Evolutionary conservation across 2,797 vertebrate species (phyloP).

Genomic region (Gymnopithys bicolor): DNA sequence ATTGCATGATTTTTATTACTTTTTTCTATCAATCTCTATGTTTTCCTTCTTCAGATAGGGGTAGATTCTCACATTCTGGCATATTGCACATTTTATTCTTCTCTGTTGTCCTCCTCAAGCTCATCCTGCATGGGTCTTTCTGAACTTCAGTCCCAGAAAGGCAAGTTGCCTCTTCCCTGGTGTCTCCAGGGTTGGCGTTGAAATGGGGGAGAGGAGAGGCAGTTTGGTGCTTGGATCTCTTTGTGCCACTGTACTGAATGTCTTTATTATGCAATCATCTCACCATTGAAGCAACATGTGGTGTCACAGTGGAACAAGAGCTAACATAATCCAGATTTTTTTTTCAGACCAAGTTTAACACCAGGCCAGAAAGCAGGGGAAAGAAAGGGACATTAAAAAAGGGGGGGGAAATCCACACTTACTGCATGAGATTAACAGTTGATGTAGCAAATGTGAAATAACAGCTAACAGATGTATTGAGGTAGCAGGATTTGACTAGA

Average conservation of each 20-base stretch:
- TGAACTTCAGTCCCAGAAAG: neutral
- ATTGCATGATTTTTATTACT: neutral
- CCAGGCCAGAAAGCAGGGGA: neutral
- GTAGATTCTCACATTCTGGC: neutral
- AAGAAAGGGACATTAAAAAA: neutral
- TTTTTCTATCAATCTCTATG: neutral
- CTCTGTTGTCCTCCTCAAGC: neutral
- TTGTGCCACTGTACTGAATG: neutral
- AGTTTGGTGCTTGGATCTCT: neutral
- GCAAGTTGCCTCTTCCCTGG: neutral
- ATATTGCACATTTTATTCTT: neutral
- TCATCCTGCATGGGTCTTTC: neutral
- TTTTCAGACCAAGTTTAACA: slow-evolving; percentile 29
- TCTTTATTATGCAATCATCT: slow-evolving; percentile 21
- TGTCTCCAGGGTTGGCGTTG: neutral
- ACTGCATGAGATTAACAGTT: slow-evolving; percentile 27
- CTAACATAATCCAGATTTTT: slow-evolving; percentile 60
- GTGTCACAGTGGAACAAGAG: slow-evolving; percentile 43
- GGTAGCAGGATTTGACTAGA: neutral
- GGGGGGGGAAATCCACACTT: neutral
- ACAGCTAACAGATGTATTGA: slow-evolving; percentile 51
- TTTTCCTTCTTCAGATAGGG: neutral
- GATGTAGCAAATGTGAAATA: slow-evolving; percentile 44
- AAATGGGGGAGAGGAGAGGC: neutral
- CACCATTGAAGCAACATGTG: neutral